Evolutionary conservation across 2,888 invertebrate genomes (phyloP).

Genomic region (Dioctria rufipes): DNA sequence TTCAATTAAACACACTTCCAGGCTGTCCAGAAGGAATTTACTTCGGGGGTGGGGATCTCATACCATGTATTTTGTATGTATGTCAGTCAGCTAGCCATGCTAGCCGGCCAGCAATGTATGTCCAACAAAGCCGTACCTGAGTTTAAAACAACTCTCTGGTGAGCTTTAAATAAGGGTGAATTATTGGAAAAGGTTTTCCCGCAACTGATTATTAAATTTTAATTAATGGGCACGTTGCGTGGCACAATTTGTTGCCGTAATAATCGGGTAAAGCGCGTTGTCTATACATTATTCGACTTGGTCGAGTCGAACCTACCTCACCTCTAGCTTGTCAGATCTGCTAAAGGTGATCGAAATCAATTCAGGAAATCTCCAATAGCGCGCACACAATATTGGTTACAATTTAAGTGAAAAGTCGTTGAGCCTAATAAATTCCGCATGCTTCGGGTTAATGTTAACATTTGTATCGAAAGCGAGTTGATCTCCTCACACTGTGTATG

Average conservation of each 20-base stretch:
- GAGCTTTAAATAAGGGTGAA: constrained; percentile 28
- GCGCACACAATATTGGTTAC: constrained; percentile 21
- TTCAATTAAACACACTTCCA: constrained; percentile 49
- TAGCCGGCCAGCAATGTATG: background rate
- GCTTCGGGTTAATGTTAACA: constrained; percentile 14
- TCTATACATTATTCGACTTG: background rate
- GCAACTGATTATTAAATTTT: constrained; percentile 56
- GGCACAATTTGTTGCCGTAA: constrained; percentile 53
- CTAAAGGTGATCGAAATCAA: constrained; percentile 50
- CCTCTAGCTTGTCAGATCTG: constrained; percentile 31
- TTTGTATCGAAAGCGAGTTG: constrained; percentile 5
- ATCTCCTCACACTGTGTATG: background rate
- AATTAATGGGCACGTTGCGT: constrained; percentile 55
- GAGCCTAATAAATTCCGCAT: constrained; percentile 27
- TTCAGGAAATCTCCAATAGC: constrained; percentile 51
- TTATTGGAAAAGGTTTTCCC: constrained; percentile 48
- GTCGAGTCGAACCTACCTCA: constrained; percentile 1
- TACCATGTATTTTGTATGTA: background rate
- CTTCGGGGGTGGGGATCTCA: constrained; percentile 25
- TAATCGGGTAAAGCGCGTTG: constrained; percentile 26
- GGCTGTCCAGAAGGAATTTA: constrained; percentile 35
- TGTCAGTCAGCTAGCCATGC: background rate
- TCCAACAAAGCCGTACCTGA: background rate
- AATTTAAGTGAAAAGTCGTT: constrained; percentile 47
- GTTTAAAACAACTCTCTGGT: background rate